Conservation (phyloP, 1,140 invertebrate genomes). For the Wasmannia auropunctata region DNA sequence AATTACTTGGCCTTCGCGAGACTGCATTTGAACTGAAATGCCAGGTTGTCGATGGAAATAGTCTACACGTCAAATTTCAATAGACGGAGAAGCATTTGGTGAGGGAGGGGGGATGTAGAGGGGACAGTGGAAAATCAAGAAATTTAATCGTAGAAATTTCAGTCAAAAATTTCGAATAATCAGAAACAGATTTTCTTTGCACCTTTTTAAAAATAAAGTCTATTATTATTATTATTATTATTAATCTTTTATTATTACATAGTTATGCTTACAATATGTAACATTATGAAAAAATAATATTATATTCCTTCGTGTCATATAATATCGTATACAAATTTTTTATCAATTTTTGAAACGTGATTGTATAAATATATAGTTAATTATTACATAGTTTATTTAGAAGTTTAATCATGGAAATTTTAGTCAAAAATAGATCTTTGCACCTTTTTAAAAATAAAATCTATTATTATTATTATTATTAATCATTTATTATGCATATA, state of each 20-base stretch:
- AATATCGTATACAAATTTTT: no score
- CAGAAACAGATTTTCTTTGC: background rate
- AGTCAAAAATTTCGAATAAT: background rate
- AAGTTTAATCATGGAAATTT: background rate
- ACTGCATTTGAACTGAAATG: background rate
- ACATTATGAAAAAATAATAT: background rate
- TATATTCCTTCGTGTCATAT: no score
- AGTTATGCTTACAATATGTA: no score
- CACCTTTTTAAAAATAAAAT: no score
- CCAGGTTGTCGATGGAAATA: slow-evolving; percentile 28
- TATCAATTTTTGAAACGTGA: no score
- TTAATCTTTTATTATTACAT: no score
- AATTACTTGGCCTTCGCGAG: background rate
- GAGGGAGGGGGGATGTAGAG: no score
- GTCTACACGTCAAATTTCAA: slow-evolving; percentile 11
- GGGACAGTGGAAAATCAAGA: background rate
- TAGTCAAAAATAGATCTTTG: no score
- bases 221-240: background rate
- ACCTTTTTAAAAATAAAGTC: background rate
- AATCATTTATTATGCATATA: no score
- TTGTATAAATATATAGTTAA: no score
- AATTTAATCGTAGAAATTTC: background rate
- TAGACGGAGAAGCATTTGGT: background rate
- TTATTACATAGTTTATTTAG: no score
- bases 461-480: no score